Evolutionary conservation across 1,140 invertebrate genomes (phyloP), one percentile per base, ranked within the genome.

Genomic region (Cydia fagiglandana): DNA sequence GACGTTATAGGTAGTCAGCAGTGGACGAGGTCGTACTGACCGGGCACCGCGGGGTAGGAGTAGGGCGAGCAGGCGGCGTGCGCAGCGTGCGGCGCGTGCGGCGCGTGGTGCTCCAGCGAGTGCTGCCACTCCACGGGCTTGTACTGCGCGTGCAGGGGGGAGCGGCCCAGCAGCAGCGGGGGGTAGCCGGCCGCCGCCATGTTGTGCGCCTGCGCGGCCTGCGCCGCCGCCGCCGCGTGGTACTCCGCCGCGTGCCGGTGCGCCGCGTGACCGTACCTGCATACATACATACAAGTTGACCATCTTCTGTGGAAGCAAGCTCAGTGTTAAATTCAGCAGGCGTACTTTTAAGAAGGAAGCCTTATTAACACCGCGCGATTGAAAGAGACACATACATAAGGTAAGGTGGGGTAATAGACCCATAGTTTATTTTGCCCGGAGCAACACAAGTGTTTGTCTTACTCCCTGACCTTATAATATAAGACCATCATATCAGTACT

Each of bases 31-130:
- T 53, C 2, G n/a, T 53, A 89, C 84, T 83, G 56, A 91, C 89
- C 90, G 50, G 87, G 89, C 83, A 90, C 88, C 66, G 89, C 78
- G 45, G 90, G 88, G 85, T 92, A 92, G 81, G 90, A 88, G 87
- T 91, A 92, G 79, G 90, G 88, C 83, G 90, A 81, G 86, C 90
- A 91, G 82, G 88, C 84, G 82, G 87, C 88, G 53, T 78, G 76
- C 64, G 88, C 84, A 81, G 87, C 88, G 64, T 78, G 76, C 64
- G 73, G 70, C 50, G 68, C 70, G 77, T 77, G 80, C 73, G 79
- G 75, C 64, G 80, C 78, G 80, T 78, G 83, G 76, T 74, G 76
- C 76, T 75, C 77, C 76, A 73, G 78, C 78, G 78, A 75, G 81
- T 85, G 81, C 78, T 82, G 82, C 90, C 88, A 91, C 53, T 91